phyloP scores from a whole-genome alignment of 2,797 vertebrate genomes.

The Danio jaintianensis region DNA sequence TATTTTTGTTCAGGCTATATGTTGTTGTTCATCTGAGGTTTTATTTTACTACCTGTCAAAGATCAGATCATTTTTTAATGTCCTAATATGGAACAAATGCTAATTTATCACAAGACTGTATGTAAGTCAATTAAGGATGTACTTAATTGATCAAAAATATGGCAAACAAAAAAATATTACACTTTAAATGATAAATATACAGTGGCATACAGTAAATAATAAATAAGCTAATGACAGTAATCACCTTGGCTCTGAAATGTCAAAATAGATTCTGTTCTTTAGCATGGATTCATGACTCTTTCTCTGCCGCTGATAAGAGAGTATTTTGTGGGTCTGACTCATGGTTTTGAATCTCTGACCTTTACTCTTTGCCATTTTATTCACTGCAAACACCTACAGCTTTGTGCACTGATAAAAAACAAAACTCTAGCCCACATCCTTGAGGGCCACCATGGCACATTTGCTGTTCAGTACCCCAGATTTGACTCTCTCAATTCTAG shows the following conservation, averaged over 20 bases:
- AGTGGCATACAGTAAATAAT: no score
- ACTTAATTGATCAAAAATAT: no score
- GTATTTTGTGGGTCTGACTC: conserved; percentile 30
- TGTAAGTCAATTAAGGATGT: no score
- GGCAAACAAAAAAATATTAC: no score
- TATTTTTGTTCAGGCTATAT: no score
- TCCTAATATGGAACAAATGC: no score
- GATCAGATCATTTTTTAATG: no score
- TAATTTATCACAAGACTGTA: no score
- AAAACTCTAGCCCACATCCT: conserved; percentile 14
- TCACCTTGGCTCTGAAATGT: conserved; percentile 43
- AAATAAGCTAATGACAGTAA: conserved; percentile 13
- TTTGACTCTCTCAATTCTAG: neutral
- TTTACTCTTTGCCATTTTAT: conserved; percentile 33
- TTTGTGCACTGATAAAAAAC: conserved; percentile 16
- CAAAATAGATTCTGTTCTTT: conserved; percentile 39
- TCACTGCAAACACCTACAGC: conserved; percentile 24
- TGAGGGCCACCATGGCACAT: conserved; percentile 13
- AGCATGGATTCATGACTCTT: conserved; percentile 43
- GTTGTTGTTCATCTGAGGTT: no score
- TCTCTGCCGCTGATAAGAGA: conserved; percentile 32
- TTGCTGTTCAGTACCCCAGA: conserved; percentile 3
- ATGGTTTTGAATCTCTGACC: conserved; percentile 31
- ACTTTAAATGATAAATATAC: no score
- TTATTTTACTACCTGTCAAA: no score